Base-by-base conservation (phyloP, 2,888 invertebrate genomes). In the Andrena flavipes region DNA sequence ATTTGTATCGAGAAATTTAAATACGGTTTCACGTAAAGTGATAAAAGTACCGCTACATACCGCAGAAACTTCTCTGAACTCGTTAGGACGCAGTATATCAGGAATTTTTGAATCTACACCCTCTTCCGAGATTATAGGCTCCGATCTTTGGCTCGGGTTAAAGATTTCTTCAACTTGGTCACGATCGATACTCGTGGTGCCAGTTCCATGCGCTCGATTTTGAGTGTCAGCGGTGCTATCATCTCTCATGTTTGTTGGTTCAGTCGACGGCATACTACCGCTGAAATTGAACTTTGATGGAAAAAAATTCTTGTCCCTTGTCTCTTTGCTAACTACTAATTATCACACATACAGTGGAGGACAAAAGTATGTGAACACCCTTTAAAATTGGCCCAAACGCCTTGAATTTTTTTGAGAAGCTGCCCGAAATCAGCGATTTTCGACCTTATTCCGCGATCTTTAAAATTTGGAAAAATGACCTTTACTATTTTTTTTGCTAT, bases 141-240 rank as follows among this genome's bases (percentile, higher is more conserved):
- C 92, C 16, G 92, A 86, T 75, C 89, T 91, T 30, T 70, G 73
- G 51, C 75, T 85, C 4, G 79, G 30, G 73, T 74, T 87, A 26
- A 35, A 87, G 20, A 92, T 68, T 86, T 93, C 93, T 79, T 91
- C 90, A 71, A 91, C 92, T 80, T 91, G 89, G n/a, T 92, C 82
- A 7, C 86, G 29, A 56, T 30, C 56, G 29, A 42, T 71, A 23
- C 70, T 63, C 2, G 68, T 7, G n/a, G 16, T 30, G 20, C 30
- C 26, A 13, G 59, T 68, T 26, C 33, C 67, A 3, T 56, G 10
- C 3, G 2, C 48, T 16, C 8, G 16, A n/a, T 35, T 35, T 2
- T 5, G n/a, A 56, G 16, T 6, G 10, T 35, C 60, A 13, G 8
- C 1, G 16, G 13, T 56, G 2, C n/a, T 6, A 26, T 48, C 35